phyloP scores from a whole-genome alignment of 2,888 invertebrate genomes.

The Chrysodeixis includens region DNA sequence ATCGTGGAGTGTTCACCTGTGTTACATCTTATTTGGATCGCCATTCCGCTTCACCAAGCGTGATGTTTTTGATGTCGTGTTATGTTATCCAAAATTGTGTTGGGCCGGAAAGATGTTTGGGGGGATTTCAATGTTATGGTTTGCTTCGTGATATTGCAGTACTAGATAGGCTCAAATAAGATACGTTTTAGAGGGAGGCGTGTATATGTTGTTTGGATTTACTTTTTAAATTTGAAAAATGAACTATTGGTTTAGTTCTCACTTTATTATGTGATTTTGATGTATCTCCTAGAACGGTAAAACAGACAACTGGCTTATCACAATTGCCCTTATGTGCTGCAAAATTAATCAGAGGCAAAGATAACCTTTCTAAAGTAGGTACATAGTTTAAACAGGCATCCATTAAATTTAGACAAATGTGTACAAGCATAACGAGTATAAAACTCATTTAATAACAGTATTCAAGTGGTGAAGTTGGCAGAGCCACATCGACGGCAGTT shows the following conservation, averaged over 20 bases:
- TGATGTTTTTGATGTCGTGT: not conserved
- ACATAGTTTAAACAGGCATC: not conserved
- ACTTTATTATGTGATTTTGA: no score
- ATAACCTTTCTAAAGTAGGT: no score
- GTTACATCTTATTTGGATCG: conserved; percentile 6
- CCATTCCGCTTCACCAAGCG: conserved; percentile 2
- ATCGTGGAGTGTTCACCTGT: conserved; percentile 1
- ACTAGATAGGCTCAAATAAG: no score
- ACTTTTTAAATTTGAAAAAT: no score
- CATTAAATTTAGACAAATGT: not conserved
- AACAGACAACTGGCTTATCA: no score
- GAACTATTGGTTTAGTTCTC: no score
- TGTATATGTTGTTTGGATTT: no score
- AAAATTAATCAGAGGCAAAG: no score
- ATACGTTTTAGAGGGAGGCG: no score
- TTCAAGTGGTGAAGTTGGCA: not conserved
- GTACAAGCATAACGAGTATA: not conserved
- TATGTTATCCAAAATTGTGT: conserved; percentile 2
- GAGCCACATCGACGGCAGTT: not conserved
- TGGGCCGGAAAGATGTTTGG: not conserved
- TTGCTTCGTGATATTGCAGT: not conserved
- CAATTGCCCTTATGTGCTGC: no score
- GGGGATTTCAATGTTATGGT: not conserved
- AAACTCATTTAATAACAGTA: conserved; percentile 1
- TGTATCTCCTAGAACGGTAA: no score